Evolutionary conservation across 1,140 invertebrate species (phyloP), one percentile per base, ranked within the genome.

Genomic region (Anagrus nilaparvatae): DNA sequence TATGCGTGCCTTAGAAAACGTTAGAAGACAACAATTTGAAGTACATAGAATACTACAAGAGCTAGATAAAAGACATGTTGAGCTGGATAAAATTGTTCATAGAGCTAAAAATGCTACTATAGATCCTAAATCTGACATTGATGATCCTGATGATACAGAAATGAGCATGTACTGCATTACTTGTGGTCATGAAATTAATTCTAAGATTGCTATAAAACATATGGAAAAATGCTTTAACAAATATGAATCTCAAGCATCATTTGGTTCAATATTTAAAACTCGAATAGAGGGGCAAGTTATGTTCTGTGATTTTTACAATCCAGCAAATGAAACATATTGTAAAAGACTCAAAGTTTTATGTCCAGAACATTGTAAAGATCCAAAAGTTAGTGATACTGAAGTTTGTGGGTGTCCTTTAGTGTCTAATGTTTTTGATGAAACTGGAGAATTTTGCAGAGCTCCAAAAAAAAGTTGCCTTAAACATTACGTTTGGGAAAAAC

Each of bases 221-320:
- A 89, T 93, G 84, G 90, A 93, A 64, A 90, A 91, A 55, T 94
- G 90, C 64, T 95, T 92, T 58, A 88, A 93, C 50, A 96, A 96
- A 77, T 92, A 94, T 64, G 96, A 99, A 61, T 92, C 89, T 34
- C 91, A 97, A 67, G 89, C 92, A 3, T 95, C 93, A 0, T 98
- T 96, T 65, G 93, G 91, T 12, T 95, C 89, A 12, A 81, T 89
- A 32, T 94, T 88, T 54, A 89, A 94, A 59, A 96, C 93, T 1
- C 75, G 86, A 32, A 94, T 97, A 49, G 93, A 97, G 65, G 87
- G 87, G 12, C 80, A 87, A 65, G 86, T 89, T 56, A 95, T 99
- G 83, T 98, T 99, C 62, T 99, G 96, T 63, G 95, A 99, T 58
- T 92, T 86, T 62, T 98, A 86, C 61, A 97, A 97, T 69, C 76